Evolutionary conservation across 30 jellyfish, hydroid and myxozoan genomes (phyloP).

Genomic region (Turritopsis dohrnii): DNA sequence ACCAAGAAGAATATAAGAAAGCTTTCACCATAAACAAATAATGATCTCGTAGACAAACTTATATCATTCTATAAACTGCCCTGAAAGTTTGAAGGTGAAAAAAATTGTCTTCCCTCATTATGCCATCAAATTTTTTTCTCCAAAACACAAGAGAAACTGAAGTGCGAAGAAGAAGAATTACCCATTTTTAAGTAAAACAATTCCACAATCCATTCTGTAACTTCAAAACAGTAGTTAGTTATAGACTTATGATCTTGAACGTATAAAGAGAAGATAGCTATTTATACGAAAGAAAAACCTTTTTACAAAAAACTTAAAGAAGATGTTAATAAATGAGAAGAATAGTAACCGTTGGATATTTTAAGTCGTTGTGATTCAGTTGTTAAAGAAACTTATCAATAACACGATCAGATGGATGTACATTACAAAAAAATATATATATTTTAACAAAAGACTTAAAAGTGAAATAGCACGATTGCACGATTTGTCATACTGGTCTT

Average conservation of each 20-base stretch:
- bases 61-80: too few species aligned
- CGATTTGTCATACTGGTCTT: background rate
- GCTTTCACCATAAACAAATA: too few species aligned
- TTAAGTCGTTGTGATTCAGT: background rate
- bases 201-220: background rate
- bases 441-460: background rate
- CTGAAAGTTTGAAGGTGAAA: too few species aligned
- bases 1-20: too few species aligned
- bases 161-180: background rate
- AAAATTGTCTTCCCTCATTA: too few species aligned
- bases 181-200: background rate
- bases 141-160: background rate
- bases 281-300: background rate
- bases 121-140: background rate
- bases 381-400: background rate
- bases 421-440: background rate
- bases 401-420: background rate
- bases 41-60: too few species aligned
- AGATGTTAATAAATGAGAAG: background rate
- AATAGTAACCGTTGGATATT: background rate
- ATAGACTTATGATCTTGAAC: background rate
- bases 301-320: background rate
- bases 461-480: background rate
- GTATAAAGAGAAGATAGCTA: background rate
- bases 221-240: background rate